phyloP scores from a whole-genome alignment of 2,113 vertebrate species.

The Apodemus speciosus region DNA sequence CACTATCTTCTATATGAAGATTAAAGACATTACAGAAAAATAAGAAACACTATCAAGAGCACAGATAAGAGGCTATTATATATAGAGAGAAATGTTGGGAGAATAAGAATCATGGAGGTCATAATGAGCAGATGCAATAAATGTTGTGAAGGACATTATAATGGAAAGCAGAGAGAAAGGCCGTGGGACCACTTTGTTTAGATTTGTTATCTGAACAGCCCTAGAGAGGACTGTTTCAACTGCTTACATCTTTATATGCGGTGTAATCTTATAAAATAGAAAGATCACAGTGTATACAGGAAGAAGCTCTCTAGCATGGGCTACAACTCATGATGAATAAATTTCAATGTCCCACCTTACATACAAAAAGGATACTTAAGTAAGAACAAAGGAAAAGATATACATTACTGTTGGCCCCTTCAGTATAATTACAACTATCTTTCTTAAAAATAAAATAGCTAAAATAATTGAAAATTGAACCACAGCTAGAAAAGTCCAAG shows the following conservation, averaged over 20 bases:
- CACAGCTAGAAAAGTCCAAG: background rate
- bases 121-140: background rate
- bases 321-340: background rate
- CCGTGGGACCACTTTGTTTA: background rate
- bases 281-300: background rate
- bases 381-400: accelerated
- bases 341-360: background rate
- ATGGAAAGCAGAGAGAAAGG: background rate
- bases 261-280: background rate
- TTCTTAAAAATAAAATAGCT: background rate
- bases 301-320: background rate
- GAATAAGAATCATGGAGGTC: background rate
- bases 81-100: background rate
- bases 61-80: background rate
- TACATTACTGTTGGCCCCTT: accelerated
- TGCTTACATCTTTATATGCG: background rate
- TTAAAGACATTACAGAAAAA: background rate
- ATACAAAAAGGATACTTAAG: background rate
- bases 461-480: background rate
- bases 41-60: background rate
- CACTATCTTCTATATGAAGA: background rate
- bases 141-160: background rate
- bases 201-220: background rate
- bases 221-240: background rate
- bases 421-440: background rate